Evolutionary conservation across 2,888 invertebrate genomes (phyloP), one percentile per base, ranked within the genome.

Genomic region (Rotaria socialis): DNA sequence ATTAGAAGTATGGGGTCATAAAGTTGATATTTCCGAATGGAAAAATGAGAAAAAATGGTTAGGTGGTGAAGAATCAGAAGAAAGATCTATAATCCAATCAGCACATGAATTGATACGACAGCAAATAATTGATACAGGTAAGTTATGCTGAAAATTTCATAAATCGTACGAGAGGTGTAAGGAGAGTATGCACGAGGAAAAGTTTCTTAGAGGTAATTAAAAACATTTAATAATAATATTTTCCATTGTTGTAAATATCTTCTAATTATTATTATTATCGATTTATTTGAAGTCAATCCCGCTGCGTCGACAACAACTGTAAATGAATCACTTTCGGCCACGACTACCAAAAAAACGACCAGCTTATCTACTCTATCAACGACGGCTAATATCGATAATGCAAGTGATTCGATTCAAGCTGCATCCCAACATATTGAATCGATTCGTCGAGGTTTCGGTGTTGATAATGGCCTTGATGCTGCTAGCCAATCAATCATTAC

Each of bases 371-470:
- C 35, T n/a, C 2, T 11, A 35, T 19, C 67, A 19, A 41, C 16
- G 16, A 6, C 4, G 7, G 19, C 16, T 5, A 16, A 35, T 16
- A 67, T 14, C 5, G 67, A 35, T 19, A 19, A 67, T 67, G 41
- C 16, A 67, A 41, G 35, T 16, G 16, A 19, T 67, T 11, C 24
- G 27, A 3, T 16, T 24, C n/a, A n/a, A n/a, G 43, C 47, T 19
- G 52, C 85, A 41, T 58, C 58, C 27, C 43, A 55, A 41, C 87
- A 87, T 55, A 89, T 91, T 19, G 89, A 90, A 27, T 85, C 88
- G 75, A 91, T 91, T 43, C 88, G 90, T 14, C 89, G 90, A 35
- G 90, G 91, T 67, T 67, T 67, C 7, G 67, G 67, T 35, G 67
- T 67, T 41, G 67, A 35, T 67, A 41, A 35, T 67, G 35, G 4